Conservation (phyloP, 2,888 invertebrate genomes). For the Steromphala cineraria region DNA sequence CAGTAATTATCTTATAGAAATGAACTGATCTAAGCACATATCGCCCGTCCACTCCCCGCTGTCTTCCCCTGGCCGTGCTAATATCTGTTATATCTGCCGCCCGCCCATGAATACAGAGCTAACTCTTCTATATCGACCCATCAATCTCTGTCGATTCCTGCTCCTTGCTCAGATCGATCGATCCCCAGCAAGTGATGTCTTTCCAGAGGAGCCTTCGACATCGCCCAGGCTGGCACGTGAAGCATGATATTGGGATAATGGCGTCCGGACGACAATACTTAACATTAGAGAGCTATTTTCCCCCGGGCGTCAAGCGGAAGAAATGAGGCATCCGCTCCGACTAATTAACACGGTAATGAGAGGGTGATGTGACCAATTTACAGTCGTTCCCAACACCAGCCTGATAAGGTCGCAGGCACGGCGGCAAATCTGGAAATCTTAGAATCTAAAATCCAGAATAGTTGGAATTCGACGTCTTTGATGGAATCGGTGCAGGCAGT, state of each 20-base stretch:
- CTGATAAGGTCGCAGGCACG: background rate
- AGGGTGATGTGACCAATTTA: background rate
- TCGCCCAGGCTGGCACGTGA: background rate
- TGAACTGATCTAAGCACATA: no score
- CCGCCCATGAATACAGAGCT: no score
- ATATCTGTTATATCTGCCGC: no score
- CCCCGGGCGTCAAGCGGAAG: conserved; percentile 6
- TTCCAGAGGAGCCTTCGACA: no score
- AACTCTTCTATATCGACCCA: no score
- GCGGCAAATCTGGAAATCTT: background rate
- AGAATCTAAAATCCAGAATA: background rate
- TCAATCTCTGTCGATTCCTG: no score
- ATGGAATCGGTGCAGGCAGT: background rate
- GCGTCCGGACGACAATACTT: conserved; percentile 2
- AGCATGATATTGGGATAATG: background rate
- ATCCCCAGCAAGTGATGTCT: no score
- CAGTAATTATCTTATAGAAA: no score
- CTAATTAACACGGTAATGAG: background rate
- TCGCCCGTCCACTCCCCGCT: no score
- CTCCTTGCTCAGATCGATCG: no score
- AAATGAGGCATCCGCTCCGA: background rate
- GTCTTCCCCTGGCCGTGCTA: no score
- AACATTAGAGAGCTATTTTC: conserved; percentile 10
- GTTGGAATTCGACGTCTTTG: background rate
- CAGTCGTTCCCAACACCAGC: background rate